A percentile compares a stretch with the other conserved stretches of the same genome.
Conservation (phyloP, 2,797 vertebrate genomes). For the Threskiornis aethiopicus region DNA sequence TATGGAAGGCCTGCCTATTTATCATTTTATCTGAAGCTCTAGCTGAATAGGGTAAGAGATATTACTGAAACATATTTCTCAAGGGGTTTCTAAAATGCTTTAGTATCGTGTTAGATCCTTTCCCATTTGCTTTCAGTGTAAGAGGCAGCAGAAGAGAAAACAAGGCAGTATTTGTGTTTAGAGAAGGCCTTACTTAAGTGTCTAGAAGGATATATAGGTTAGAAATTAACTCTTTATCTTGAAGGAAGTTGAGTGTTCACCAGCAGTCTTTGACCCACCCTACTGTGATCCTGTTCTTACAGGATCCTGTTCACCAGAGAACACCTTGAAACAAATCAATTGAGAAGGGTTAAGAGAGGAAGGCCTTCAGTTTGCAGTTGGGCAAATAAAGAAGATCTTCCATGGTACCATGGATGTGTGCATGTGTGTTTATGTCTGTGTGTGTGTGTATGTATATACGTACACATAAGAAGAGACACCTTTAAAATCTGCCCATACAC, state of each 20-base stretch:
- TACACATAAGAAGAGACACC: background rate
- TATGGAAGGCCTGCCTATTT: background rate
- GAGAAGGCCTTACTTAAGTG: background rate
- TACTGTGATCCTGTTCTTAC: background rate
- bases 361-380: background rate
- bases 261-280: background rate
- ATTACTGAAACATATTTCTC: background rate
- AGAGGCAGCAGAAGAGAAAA: background rate
- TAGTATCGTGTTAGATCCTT: background rate
- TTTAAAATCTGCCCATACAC: background rate
- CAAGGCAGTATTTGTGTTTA: background rate
- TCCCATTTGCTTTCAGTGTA: background rate
- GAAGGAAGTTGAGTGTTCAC: background rate
- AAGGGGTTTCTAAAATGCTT: background rate
- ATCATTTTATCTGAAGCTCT: background rate
- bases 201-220: background rate
- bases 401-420: background rate
- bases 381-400: background rate
- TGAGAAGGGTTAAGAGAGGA: background rate
- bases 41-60: background rate
- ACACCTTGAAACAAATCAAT: background rate
- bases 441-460: accelerated
- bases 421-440: background rate
- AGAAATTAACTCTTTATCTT: background rate
- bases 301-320: background rate